Conservation (phyloP, 2,888 invertebrate genomes). For the Biston stratarius region DNA sequence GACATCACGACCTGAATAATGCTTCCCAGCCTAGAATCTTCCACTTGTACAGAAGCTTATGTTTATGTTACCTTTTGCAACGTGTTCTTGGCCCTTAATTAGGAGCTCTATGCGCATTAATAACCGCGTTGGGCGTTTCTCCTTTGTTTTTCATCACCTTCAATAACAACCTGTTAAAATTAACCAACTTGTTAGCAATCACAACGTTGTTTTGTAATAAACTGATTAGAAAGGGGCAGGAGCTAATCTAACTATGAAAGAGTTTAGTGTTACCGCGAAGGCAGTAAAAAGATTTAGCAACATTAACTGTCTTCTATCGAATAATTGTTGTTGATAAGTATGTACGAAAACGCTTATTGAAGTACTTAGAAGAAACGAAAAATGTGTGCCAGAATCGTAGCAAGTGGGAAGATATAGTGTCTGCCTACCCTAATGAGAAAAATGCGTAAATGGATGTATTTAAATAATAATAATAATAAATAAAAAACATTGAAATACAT, state of each 20-base stretch:
- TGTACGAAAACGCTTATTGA: no score
- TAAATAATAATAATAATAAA: no score
- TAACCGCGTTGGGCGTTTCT: slow-evolving; percentile 19
- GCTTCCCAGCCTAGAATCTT: slow-evolving; percentile 6
- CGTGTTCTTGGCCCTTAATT: slow-evolving; percentile 22
- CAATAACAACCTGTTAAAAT: slow-evolving; percentile 20
- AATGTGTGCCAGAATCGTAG: no score
- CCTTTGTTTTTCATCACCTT: slow-evolving; percentile 21
- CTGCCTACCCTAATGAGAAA: no score
- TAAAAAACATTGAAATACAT: no score
- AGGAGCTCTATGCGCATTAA: background rate
- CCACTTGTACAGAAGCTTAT: background rate
- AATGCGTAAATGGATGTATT: no score
- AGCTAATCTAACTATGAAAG: background rate
- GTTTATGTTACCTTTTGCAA: slow-evolving; percentile 13
- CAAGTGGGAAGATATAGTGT: no score
- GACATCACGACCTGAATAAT: background rate
- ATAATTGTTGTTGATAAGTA: no score
- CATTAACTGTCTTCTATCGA: no score
- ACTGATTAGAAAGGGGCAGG: background rate
- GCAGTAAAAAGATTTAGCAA: no score
- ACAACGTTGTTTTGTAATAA: slow-evolving; percentile 3
- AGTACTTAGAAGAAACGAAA: no score
- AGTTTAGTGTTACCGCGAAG: no score
- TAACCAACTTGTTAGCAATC: slow-evolving; percentile 6